These are phyloP conservation scores for Xylocopa sonorina DNA, from an alignment of 1,140 invertebrate species.

Conservation along the genomic window DNA sequence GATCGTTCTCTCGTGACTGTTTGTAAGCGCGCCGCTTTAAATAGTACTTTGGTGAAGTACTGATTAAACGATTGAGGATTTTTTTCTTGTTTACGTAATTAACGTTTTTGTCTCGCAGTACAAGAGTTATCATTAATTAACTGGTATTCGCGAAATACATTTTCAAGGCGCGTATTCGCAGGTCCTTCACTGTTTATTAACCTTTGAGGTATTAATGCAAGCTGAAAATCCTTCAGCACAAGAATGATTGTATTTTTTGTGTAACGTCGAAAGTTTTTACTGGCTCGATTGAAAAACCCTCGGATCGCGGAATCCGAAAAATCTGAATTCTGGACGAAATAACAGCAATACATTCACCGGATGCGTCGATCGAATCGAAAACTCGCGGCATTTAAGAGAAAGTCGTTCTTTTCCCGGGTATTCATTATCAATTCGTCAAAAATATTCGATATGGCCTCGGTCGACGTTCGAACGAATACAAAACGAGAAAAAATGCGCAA, in stretches of 20 bases:
- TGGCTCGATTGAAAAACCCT: neutral
- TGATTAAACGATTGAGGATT: neutral
- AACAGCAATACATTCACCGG: slow-evolving; percentile 54
- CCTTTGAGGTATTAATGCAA: neutral
- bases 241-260: neutral
- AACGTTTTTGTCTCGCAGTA: neutral
- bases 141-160: no score
- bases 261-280: neutral
- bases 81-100: neutral
- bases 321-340: slow-evolving; percentile 46
- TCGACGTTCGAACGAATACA: slow-evolving; percentile 56
- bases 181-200: neutral
- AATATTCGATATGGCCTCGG: slow-evolving; percentile 67
- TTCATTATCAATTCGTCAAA: slow-evolving; percentile 74
- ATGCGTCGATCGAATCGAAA: slow-evolving; percentile 50
- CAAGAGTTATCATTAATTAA: no score
- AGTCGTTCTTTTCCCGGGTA: slow-evolving; percentile 59
- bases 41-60: neutral
- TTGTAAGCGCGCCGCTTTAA: neutral
- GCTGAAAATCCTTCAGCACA: no score
- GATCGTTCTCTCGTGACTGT: neutral
- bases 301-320: neutral
- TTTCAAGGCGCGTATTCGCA: no score
- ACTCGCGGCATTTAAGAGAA: slow-evolving; percentile 55
- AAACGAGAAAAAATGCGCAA: neutral